These are phyloP conservation scores for Solenodon paradoxus DNA, from an alignment of 2,113 vertebrate genomes.

Conservation along the genomic window DNA sequence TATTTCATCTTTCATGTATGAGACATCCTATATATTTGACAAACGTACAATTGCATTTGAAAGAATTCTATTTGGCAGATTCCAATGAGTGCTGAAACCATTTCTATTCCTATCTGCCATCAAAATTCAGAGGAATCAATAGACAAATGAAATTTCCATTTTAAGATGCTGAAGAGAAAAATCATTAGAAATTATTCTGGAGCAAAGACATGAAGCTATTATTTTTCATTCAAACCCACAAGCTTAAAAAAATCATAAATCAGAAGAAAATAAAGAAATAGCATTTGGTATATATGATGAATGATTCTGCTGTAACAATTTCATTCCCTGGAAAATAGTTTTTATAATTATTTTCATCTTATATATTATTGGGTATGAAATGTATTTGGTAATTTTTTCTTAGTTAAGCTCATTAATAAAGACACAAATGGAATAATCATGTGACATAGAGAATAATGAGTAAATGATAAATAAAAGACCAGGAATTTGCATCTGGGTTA, in stretches of 20 bases:
- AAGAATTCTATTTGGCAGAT: not conserved
- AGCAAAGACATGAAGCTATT: not conserved
- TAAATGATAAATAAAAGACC: not conserved
- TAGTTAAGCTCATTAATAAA: not conserved
- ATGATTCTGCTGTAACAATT: not conserved
- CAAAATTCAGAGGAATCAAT: not conserved
- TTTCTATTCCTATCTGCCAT: not conserved
- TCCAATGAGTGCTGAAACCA: not conserved
- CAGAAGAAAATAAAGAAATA: constrained; percentile 32
- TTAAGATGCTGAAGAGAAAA: constrained; percentile 5
- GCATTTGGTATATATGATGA: not conserved
- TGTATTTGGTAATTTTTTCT: not conserved
- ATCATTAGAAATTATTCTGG: constrained; percentile 13
- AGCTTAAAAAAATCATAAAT: not conserved
- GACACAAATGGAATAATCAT: not conserved
- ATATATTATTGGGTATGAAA: not conserved
- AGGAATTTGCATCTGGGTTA: not conserved
- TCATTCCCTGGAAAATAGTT: not conserved
- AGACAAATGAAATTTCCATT: not conserved
- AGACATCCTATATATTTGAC: constrained; percentile 7
- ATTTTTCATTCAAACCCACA: not conserved
- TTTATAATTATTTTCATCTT: not conserved
- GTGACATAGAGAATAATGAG: not conserved
- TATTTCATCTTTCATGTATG: not conserved
- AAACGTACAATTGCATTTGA: constrained; percentile 32